Evolutionary conservation across 2,888 invertebrate species (phyloP), one percentile per base, ranked within the genome.

Genomic region (Mactromeris polynyma): DNA sequence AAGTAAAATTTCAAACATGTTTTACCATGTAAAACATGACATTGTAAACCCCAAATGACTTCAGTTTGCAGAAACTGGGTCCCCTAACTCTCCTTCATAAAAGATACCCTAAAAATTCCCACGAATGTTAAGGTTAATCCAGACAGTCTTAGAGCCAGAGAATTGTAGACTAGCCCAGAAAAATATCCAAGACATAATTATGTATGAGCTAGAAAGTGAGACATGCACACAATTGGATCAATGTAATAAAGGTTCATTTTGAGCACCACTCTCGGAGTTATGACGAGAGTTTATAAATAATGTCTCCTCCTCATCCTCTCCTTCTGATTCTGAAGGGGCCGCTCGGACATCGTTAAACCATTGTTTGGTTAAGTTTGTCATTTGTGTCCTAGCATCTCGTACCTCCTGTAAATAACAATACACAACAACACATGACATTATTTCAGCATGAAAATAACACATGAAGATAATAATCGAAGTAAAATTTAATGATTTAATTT

Each of bases 331-430:
- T 2, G 95, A 96, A 0, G 96, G 95, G 2, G 94, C 96, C 0
- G 96, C 96, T 31, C 96, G 90, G 7, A 99, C 99, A 0, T 99
- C 99, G 96, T 99, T 98, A 97, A 99, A 99, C 99, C 99, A 99
- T 96, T 99, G 98, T 96, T 99, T 99, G 0, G 99, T 99, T 93
- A 99, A 97, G 97, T 98, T 98, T 1, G 98, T 98, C 99, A 99
- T 99, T 97, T 99, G 99, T 93, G 98, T 98, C 97, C 98, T 98
- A 96, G 99, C 99, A 97, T 99, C 99, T 96, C 98, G 98, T 92
- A 99, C 97, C 97, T 99, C 99, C 98, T 98, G 97, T n/a, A 91
- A 86, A 26, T 77, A 0, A 86, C 51, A 58, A 36, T 4, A 64
- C 3, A 82, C 0, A 64, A 36, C 38, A 51, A 81, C 11, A 17